These are phyloP conservation scores for Drosophila subquinaria DNA, from an alignment of 2,888 invertebrate species.

Conservation along the genomic window DNA sequence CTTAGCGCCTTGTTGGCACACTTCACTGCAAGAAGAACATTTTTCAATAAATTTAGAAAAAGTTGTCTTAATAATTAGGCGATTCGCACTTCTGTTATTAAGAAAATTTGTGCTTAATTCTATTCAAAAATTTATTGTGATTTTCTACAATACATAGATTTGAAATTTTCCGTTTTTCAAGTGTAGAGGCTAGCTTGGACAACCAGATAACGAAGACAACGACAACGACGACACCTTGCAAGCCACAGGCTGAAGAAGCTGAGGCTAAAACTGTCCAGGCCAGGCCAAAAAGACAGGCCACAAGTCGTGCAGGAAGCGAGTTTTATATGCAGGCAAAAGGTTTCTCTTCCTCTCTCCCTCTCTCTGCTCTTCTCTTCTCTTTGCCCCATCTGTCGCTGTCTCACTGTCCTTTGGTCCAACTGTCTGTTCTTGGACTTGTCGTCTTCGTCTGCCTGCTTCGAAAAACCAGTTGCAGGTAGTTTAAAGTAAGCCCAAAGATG, in stretches of 20 bases:
- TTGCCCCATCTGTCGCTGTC: constrained; percentile 8
- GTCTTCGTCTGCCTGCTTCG: constrained; percentile 61
- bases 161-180: neutral
- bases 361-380: neutral
- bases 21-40: neutral
- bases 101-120: no score
- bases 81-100: no score
- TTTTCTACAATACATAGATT: neutral
- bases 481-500: constrained; percentile 76
- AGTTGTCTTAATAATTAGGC: no score
- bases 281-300: constrained; percentile 30
- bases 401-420: neutral
- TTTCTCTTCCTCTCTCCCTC: constrained; percentile 31
- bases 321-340: constrained; percentile 74
- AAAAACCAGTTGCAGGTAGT: constrained; percentile 84
- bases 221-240: constrained; percentile 72
- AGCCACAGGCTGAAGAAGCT: constrained; percentile 36
- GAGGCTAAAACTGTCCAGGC: constrained; percentile 33
- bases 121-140: no score
- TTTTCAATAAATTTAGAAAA: no score
- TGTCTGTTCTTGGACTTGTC: constrained; percentile 63
- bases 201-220: constrained; percentile 37
- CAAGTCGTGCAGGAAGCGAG: constrained; percentile 78
- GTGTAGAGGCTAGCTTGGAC: constrained; percentile 23
- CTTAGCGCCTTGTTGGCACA: constrained; percentile 18